These are phyloP conservation scores for Trogon surrucura DNA, from an alignment of 2,113 vertebrate genomes.

Conservation along the genomic window DNA sequence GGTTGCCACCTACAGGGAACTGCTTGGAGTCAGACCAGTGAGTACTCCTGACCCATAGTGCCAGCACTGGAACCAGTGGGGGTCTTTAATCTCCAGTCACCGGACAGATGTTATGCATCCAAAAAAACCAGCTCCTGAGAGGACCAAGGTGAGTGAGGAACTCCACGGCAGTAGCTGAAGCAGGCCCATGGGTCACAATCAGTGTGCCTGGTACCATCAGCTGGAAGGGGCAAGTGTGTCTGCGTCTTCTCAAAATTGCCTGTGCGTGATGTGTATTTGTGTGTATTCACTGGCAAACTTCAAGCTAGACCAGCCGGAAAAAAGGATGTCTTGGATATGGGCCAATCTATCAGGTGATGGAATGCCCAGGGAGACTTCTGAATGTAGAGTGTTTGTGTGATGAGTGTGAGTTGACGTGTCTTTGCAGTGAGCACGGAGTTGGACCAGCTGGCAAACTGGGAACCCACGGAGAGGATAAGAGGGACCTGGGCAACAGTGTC, in stretches of 20 bases:
- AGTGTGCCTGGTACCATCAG: neutral
- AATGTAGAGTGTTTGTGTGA: neutral
- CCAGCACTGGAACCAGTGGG: neutral
- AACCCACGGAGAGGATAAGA: neutral
- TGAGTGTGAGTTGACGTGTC: neutral
- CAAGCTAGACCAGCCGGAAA: neutral
- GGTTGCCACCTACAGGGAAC: neutral
- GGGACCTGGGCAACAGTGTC: neutral
- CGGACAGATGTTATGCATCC: accelerated
- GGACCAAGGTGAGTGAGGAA: too few species aligned
- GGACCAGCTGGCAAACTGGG: neutral
- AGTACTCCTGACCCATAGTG: too few species aligned
- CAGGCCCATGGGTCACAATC: neutral
- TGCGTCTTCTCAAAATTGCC: neutral
- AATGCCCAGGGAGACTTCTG: accelerated
- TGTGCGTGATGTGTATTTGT: accelerated
- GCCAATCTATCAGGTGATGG: neutral
- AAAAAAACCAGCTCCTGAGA: neutral
- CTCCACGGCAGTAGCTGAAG: neutral
- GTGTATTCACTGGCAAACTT: neutral
- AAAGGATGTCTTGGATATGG: neutral
- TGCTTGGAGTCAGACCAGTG: neutral
- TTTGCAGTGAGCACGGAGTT: neutral
- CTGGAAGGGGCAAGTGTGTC: neutral
- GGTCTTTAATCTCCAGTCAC: neutral